Conservation (phyloP, 2,113 vertebrate genomes). For the Sciurus niger region DNA sequence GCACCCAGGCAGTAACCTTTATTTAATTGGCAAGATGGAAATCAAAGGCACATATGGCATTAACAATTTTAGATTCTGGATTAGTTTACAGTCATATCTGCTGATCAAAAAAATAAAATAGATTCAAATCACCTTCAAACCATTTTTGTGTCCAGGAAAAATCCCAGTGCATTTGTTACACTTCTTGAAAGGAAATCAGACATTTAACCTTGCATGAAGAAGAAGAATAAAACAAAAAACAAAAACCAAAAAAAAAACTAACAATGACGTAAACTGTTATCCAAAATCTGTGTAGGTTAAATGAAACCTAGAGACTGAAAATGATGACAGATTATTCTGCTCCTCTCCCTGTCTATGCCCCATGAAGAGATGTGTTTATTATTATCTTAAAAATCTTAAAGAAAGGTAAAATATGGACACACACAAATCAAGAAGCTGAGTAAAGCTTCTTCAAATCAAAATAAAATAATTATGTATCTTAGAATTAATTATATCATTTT, state of each 20-base stretch:
- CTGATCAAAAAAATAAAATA: conserved; percentile 68
- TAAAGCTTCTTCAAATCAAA: background rate
- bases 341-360: background rate
- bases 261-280: background rate
- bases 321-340: background rate
- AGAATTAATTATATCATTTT: background rate
- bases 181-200: conserved; percentile 62
- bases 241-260: background rate
- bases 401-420: background rate
- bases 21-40: conserved; percentile 84
- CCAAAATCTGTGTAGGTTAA: background rate
- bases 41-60: conserved; percentile 83
- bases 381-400: conserved; percentile 13
- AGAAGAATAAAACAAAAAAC: too few species aligned
- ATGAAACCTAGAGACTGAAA: background rate
- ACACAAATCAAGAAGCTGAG: background rate
- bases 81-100: conserved; percentile 77
- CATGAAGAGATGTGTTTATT: background rate
- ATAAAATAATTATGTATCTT: background rate
- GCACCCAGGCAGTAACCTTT: conserved; percentile 81
- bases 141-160: conserved; percentile 56
- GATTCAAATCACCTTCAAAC: conserved; percentile 75
- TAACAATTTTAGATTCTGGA: conserved; percentile 82
- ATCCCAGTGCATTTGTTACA: conserved; percentile 38
- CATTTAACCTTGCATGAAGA: conserved; percentile 38